Base-by-base conservation (phyloP, 37 sponge, comb jelly and placozoan genomes). In the Agelas oroides region DNA sequence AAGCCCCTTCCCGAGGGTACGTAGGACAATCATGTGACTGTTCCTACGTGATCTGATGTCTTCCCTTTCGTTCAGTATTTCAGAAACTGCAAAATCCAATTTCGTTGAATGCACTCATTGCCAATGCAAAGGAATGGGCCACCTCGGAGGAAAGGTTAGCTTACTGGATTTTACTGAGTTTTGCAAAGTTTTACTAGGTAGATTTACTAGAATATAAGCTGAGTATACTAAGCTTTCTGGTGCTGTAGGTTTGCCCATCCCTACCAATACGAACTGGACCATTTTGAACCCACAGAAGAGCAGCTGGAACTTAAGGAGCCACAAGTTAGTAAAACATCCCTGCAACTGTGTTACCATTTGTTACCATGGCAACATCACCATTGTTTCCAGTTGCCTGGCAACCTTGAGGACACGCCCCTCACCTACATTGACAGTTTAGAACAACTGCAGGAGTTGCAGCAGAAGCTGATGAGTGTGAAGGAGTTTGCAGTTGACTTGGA, bases 401-500 rank as follows among this genome's bases (percentile, higher is more conserved):
- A 71, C n/a, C 80, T 92, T 11, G 91, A 90, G 16, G 94, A 91
- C 73, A 88, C 84, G 19, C 95, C 98, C 21, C 77, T 92, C 17
- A 81, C 76, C 11, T 76, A 86, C n/a, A 74, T 97, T 0, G 70
- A 64, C 30, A 79, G 82, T 17, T 73, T 70, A 27, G 94, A 85
- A 33, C 81, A 95, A 62, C 54, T 97, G 73, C 71, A 86, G n/a
- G 85, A 27, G 0, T 60, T 97, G 27, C 56, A 76, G 21, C 24
- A 57, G n/a, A 76, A 88, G 24, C 74, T 97, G 65, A 74, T 36
- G 70, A 32, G 33, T 33, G 86, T 73, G 46, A 85, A 58, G 20
- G 94, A 94, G 73, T 87, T 97, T 88, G 98, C 98, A 28, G 71
- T 94, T 61, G 98, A 97, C 76, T 67, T 97, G 67, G 98, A 97